Conservation (phyloP, 2,797 vertebrate genomes). For the Crenuchus spilurus region DNA sequence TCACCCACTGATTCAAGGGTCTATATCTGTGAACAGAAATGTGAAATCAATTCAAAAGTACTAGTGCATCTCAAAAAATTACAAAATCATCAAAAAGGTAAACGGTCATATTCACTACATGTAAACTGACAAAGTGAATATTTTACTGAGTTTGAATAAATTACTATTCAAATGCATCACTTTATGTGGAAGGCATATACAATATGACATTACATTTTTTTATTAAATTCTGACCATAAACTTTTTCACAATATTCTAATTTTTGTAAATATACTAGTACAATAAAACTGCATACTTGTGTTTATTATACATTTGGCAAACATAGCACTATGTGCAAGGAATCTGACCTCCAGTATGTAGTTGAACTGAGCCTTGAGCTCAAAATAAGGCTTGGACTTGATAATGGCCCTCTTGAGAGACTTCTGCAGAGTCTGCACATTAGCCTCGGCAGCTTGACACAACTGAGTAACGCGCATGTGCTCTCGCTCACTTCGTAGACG, state of each 20-base stretch:
- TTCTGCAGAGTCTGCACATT: constrained; percentile 88
- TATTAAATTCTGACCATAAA: background rate
- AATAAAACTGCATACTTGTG: no score
- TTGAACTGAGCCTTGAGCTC: constrained; percentile 92
- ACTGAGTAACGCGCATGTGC: constrained; percentile 88
- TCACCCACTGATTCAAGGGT: no score
- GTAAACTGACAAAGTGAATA: no score
- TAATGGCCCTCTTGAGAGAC: constrained; percentile 84
- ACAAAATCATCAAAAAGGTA: no score
- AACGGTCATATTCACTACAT: no score
- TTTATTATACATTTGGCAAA: no score
- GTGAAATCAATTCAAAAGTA: no score
- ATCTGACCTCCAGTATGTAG: constrained; percentile 85
- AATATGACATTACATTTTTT: background rate
- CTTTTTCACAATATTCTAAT: no score
- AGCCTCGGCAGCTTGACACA: constrained; percentile 88
- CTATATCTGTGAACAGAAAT: no score
- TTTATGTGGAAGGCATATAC: background rate
- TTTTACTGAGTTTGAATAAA: no score
- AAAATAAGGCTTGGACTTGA: constrained; percentile 91
- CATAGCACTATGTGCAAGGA: background rate
- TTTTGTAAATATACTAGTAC: no score
- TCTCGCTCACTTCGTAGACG: constrained; percentile 88
- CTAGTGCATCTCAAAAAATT: no score
- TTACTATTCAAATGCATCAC: background rate